Conservation (phyloP, 2,113 vertebrate genomes). For the Brachypteracias leptosomus region DNA sequence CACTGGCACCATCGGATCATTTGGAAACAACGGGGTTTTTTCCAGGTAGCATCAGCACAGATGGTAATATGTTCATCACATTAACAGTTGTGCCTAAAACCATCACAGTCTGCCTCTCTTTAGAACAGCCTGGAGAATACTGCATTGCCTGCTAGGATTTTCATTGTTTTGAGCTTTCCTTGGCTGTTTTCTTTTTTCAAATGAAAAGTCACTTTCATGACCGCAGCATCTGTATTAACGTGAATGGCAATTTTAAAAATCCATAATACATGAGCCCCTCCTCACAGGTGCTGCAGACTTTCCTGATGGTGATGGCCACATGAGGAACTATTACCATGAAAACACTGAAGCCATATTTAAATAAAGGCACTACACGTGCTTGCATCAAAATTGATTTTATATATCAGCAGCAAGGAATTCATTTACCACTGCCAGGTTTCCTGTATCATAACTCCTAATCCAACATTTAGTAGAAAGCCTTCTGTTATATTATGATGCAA, state of each 20-base stretch:
- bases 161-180: neutral
- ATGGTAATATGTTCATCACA: slow-evolving; percentile 47
- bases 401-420: neutral
- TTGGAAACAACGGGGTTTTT: slow-evolving; percentile 59
- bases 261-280: neutral
- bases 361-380: neutral
- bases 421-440: neutral
- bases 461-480: slow-evolving; percentile 7
- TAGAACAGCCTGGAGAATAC: slow-evolving; percentile 42
- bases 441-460: neutral
- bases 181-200: neutral
- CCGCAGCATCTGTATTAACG: neutral
- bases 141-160: neutral
- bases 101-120: slow-evolving; percentile 46
- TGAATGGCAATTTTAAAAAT: neutral
- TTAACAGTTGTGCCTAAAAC: slow-evolving; percentile 64
- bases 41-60: slow-evolving; percentile 68
- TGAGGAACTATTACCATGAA: neutral
- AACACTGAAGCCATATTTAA: neutral
- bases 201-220: neutral
- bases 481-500: neutral
- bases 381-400: neutral
- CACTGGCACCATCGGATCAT: slow-evolving; percentile 31
- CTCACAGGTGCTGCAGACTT: neutral
- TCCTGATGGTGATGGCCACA: neutral